Percentiles rank a stretch among this genome's conserved stretches.
Evolutionary conservation across 1,140 invertebrate genomes (phyloP).

Genomic region (Acromyrmex heyeri): DNA sequence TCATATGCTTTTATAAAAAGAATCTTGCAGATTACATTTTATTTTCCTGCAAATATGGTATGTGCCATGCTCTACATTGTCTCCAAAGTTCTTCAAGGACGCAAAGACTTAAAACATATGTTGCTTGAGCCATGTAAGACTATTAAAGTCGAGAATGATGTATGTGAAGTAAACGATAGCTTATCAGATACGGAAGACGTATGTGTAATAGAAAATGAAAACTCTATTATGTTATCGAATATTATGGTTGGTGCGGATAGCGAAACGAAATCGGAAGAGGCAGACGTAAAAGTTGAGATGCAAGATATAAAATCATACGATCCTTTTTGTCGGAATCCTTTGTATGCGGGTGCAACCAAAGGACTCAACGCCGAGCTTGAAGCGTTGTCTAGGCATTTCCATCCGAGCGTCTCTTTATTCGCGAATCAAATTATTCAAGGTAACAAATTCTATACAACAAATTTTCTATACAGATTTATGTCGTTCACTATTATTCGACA

Average conservation of each 20-base stretch:
- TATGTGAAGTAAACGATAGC: constrained; percentile 65
- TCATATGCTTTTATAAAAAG: constrained; percentile 96
- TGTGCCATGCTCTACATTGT: constrained; percentile 93
- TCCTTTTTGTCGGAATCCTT: constrained; percentile 93
- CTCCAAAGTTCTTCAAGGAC: constrained; percentile 89
- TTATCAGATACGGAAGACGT: constrained; percentile 25
- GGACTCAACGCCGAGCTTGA: constrained; percentile 91
- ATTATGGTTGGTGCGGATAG: constrained; percentile 61
- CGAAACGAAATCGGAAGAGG: constrained; percentile 45
- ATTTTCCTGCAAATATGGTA: constrained; percentile 86
- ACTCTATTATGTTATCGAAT: constrained; percentile 82
- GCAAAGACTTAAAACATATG: constrained; percentile 71
- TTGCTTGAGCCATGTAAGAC: constrained; percentile 59
- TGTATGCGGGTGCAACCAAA: constrained; percentile 92
- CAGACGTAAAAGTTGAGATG: constrained; percentile 76
- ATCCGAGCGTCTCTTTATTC: constrained; percentile 96
- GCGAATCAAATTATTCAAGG: constrained; percentile 93
- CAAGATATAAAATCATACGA: constrained; percentile 88
- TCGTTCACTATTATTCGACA: neutral
- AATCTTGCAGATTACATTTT: constrained; percentile 91
- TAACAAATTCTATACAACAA: constrained; percentile 74
- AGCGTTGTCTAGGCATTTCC: constrained; percentile 92
- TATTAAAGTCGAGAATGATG: constrained; percentile 67
- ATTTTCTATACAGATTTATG: constrained; percentile 4
- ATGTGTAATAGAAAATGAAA: constrained; percentile 67